Base-by-base conservation (phyloP, 2,888 invertebrate species). In the Cetonia aurata region DNA sequence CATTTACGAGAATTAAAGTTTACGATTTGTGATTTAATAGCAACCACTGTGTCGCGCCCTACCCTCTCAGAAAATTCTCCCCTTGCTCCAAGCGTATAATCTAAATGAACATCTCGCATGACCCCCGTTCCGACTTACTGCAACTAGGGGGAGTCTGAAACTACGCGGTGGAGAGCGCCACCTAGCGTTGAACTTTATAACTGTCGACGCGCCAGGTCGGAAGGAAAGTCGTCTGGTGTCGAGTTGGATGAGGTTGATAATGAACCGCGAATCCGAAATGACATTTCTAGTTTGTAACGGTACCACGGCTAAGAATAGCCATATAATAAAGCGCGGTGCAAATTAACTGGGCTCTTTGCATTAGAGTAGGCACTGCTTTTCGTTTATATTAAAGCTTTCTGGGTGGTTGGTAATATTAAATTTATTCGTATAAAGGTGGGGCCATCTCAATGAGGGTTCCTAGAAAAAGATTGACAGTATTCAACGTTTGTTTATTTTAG, bases 201-300 rank as follows among this genome's bases (percentile, higher is more conserved):
- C 25, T 25, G 25, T 25, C 25, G n/a, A 48, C 48, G 17, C 50
- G 9, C 4, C 3, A 9, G 3, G 19, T 17, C 15, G 17, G 50
- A 17, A 50, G 19, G 50, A 50, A 50, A 15, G 9, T 50, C 50
- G 15, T 48, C 48, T 3, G 25, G 25, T 59, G 37, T 41, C 15
- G 50, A 50, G 50, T 65, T 33, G 67, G 67, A 56, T 67, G 33
- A 55, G 52, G 55, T 56, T 56, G 55, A 73, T 80, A 80, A 80
- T 80, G 80, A 79, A 78, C 79, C 78, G 79, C 77, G 79, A 80
- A 80, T 77, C 75, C 71, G 70, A 71, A 75, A 75, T 74, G 78
- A 79, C 77, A 78, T 79, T 79, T 79, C 37, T 56, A 37, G 37
- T 41, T 33, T 41, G 4, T 56, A 33, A 41, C 17, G 41, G 25